These are phyloP conservation scores for Danio jaintianensis DNA, from an alignment of 2,797 vertebrate species.

Conservation along the genomic window DNA sequence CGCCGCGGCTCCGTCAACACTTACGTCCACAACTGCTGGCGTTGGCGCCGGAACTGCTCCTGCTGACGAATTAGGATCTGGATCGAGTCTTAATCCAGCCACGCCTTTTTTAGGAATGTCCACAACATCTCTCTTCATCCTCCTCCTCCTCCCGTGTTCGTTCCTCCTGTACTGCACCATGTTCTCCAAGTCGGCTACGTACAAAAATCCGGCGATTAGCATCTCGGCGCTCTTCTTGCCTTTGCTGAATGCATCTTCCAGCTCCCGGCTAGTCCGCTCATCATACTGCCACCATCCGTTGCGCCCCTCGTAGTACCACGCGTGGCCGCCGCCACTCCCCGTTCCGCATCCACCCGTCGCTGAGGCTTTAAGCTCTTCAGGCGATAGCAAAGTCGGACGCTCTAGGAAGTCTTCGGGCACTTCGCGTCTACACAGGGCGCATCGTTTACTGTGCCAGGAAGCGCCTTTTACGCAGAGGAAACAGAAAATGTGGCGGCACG, in stretches of 20 bases:
- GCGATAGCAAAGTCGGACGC: conserved; percentile 90
- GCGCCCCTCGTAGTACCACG: conserved; percentile 97
- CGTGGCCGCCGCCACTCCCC: conserved; percentile 79
- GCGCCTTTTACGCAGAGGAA: conserved; percentile 97
- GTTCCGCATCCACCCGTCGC: conserved; percentile 84
- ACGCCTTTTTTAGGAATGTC: conserved; percentile 98
- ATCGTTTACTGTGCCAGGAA: conserved; percentile 97
- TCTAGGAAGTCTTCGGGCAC: conserved; percentile 97
- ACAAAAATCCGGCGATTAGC: conserved; percentile 96
- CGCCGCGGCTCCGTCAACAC: neutral
- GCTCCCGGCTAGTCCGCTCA: conserved; percentile 91
- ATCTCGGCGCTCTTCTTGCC: conserved; percentile 96
- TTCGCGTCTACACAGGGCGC: conserved; percentile 94
- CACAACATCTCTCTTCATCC: conserved; percentile 93
- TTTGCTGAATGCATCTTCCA: conserved; percentile 93
- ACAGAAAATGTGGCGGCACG: conserved; percentile 95
- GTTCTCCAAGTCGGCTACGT: conserved; percentile 94
- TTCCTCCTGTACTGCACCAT: conserved; percentile 98
- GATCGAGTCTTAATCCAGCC: conserved; percentile 89
- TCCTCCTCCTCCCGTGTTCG: conserved; percentile 91
- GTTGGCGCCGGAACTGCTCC: conserved; percentile 27
- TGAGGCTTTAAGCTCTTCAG: conserved; percentile 91
- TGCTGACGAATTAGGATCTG: conserved; percentile 61
- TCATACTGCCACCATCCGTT: conserved; percentile 99
- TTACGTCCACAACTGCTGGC: conserved; percentile 26